phyloP scores from a whole-genome alignment of 1,140 invertebrate genomes.

The Pseudoatta argentina region DNA sequence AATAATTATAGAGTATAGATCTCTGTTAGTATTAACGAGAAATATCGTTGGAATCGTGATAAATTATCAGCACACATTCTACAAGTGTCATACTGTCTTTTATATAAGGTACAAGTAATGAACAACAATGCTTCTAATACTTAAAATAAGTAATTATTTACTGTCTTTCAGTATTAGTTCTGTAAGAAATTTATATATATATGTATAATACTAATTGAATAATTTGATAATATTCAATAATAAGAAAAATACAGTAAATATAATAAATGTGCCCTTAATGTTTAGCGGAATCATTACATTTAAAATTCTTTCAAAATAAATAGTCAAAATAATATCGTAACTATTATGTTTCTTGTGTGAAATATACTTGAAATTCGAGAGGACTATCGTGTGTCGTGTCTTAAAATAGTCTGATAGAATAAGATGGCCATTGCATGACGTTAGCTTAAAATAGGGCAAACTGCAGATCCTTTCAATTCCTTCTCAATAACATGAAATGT shows the following conservation, averaged over 20 bases:
- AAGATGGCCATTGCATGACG: background rate
- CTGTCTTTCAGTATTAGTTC: too few relatives aligned
- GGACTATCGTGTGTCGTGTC: conserved; percentile 1
- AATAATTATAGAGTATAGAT: too few relatives aligned
- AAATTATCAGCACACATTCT: too few relatives aligned
- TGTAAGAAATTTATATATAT: background rate
- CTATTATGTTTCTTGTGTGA: background rate
- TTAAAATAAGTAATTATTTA: too few relatives aligned
- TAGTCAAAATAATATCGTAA: background rate
- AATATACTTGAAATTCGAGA: conserved; percentile 27
- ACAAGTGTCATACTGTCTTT: too few relatives aligned
- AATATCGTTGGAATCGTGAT: too few relatives aligned
- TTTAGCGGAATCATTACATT: background rate
- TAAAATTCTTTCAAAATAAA: background rate
- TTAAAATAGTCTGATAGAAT: background rate
- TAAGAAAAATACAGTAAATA: background rate
- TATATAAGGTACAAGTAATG: too few relatives aligned
- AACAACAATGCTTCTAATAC: too few relatives aligned
- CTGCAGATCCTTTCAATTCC: conserved; percentile 7
- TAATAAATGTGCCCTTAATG: background rate
- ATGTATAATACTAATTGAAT: background rate
- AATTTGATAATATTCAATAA: conserved; percentile 3
- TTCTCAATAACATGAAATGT: conserved; percentile 49
- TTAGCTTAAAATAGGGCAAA: conserved; percentile 30
- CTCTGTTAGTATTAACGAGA: too few relatives aligned